Evolutionary conservation across 2,113 vertebrate genomes (phyloP).

Genomic region (Emberiza fucata): DNA sequence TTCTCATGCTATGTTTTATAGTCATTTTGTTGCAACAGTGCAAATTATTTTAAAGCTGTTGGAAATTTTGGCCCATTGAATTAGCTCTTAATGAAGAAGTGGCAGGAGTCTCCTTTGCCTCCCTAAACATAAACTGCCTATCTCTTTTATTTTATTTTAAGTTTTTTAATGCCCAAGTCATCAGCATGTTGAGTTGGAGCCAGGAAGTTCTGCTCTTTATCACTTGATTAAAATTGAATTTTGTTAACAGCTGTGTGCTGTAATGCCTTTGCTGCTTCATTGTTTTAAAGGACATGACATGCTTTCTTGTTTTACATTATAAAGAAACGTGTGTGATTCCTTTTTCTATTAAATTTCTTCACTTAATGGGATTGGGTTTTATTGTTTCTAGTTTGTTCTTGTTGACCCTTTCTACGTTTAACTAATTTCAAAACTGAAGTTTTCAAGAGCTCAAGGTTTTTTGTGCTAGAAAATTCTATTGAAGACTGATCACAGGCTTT

Average conservation of each 20-base stretch:
- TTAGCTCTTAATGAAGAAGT: not conserved
- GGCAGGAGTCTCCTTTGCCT: not conserved
- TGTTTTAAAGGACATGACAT: not conserved
- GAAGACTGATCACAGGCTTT: not conserved
- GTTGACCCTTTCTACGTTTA: not conserved
- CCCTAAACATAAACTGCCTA: not conserved
- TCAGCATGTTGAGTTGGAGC: not conserved
- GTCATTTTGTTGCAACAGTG: not conserved
- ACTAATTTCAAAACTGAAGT: not conserved
- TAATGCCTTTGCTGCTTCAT: not conserved
- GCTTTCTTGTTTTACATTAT: not conserved
- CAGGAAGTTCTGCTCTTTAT: not conserved
- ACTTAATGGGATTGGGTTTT: not conserved
- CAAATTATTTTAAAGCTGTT: not conserved
- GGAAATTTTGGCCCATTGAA: not conserved
- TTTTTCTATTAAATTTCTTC: not conserved
- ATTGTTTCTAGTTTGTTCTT: not conserved
- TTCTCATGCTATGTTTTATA: not conserved
- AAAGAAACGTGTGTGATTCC: not conserved
- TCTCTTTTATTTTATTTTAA: not conserved
- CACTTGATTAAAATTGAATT: not conserved
- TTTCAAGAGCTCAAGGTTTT: not conserved
- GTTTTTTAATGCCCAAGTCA: not conserved
- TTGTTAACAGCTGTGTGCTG: not conserved
- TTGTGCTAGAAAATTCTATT: not conserved